phyloP scores from a whole-genome alignment of 1,140 invertebrate species.

The Steinernema feltiae region DNA sequence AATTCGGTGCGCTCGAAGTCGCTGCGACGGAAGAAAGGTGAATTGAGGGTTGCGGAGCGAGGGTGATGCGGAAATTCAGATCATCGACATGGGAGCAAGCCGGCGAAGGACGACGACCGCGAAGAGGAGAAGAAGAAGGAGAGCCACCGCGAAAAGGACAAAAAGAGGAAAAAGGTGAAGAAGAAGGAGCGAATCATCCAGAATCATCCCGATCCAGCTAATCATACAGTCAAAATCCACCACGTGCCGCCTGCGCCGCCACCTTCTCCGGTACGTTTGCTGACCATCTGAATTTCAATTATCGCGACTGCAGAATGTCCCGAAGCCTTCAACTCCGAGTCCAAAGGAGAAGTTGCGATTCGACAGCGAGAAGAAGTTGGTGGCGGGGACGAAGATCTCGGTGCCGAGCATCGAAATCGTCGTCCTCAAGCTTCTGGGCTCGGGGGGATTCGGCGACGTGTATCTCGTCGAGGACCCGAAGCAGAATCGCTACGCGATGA shows the following conservation, averaged over 20 bases:
- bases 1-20: neutral
- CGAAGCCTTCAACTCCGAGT: neutral
- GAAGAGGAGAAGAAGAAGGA: neutral
- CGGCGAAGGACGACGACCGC: neutral
- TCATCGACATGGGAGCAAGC: neutral
- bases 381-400: neutral
- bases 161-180: neutral
- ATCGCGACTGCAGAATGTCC: neutral
- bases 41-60: too few relatives aligned
- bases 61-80: neutral
- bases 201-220: too few relatives aligned
- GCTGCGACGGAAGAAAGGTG: neutral
- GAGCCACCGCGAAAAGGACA: neutral
- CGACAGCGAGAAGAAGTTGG: neutral
- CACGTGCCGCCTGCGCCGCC: neutral
- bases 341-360: neutral
- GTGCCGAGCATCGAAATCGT: neutral
- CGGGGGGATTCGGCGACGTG: slow-evolving; percentile 1
- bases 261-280: neutral
- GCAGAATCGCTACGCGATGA: slow-evolving; percentile 3
- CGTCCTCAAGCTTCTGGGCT: neutral
- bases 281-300: neutral
- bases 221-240: too few relatives aligned
- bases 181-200: neutral
- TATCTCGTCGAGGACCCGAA: neutral